Evolutionary conservation across 2,888 invertebrate genomes (phyloP), one percentile per base, ranked within the genome.

Genomic region (Clostera curtula): DNA sequence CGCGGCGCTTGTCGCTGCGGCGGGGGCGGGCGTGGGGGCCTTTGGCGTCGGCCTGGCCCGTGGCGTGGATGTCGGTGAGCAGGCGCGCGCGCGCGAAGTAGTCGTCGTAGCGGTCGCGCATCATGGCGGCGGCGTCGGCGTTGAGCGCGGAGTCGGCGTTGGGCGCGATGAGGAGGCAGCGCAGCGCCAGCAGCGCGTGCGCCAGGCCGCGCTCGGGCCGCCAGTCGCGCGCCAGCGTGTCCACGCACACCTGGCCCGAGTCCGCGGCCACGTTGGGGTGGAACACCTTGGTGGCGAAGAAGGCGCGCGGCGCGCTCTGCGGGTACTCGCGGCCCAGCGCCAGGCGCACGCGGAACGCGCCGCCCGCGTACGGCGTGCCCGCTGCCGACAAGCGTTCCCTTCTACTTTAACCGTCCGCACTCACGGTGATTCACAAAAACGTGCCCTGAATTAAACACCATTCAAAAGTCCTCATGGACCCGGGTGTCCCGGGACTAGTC

Each of bases 81-180:
- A 80, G 70, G 50, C 61, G 58, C 48, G 80, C 80, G 61, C 80
- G 79, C 47, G 64, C 63, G 36, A 90, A 95, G 85, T 97, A 98
- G 73, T 94, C 95, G 69, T 95, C 93, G 74, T 98, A 98, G 59
- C 91, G 91, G 80, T 96, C 96, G 52, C 96, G 86, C 44, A 98
- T 85, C 69, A 98, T 85, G 79, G 95, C 96, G 9, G 97, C 97
- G 29, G 97, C 97, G 79, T 97, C 97, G 68, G 97, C 97, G 74
- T 98, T 98, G 50, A 98, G 88, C 49, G 97, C 97, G 31, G 97
- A 97, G 80, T 98, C 97, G 4, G 97, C 91, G 87, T 98, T 98
- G 64, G 97, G 97, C 67, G 96, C 96, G 75, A 98, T 97, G 48
- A 98, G 88, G 67, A 98, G 88, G 86, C 97, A 97, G 85, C 95